Percentiles rank a stretch among this genome's conserved stretches.
Evolutionary conservation across 2,113 vertebrate genomes (phyloP).

Genomic region (Silurus meridionalis): DNA sequence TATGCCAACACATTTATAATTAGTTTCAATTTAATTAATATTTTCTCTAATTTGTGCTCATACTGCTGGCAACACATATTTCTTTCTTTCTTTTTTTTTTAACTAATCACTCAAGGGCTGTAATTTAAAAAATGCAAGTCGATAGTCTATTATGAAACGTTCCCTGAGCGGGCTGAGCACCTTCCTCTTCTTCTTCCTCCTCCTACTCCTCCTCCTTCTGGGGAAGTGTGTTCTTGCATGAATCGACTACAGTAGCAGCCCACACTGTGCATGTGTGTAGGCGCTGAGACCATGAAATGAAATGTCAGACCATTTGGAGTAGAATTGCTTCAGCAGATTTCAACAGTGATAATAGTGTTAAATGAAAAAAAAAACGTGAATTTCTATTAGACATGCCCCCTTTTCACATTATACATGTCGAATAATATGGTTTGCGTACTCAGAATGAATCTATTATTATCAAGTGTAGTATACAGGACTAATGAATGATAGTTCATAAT

Average conservation of each 20-base stretch:
- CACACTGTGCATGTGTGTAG: constrained; percentile 7
- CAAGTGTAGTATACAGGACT: not conserved
- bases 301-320: constrained; percentile 37
- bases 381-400: not conserved
- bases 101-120: constrained; percentile 26
- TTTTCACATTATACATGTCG: not conserved
- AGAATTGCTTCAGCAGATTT: constrained; percentile 11
- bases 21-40: constrained; percentile 50
- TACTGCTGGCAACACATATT: constrained; percentile 37
- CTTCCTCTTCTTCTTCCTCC: constrained; percentile 34
- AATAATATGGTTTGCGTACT: not conserved
- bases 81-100: not conserved
- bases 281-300: constrained; percentile 37
- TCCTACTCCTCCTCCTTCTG: constrained; percentile 32
- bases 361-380: not conserved
- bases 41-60: constrained; percentile 48
- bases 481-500: not conserved
- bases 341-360: constrained; percentile 3
- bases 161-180: not conserved
- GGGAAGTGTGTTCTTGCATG: constrained; percentile 11
- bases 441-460: constrained; percentile 1
- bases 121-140: constrained; percentile 18
- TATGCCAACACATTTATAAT: constrained; percentile 49
- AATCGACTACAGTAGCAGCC: constrained; percentile 32
- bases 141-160: constrained; percentile 12